Evolutionary conservation across 2,113 vertebrate species (phyloP), one percentile per base, ranked within the genome.

Genomic region (Sinocyclocheilus grahami): DNA sequence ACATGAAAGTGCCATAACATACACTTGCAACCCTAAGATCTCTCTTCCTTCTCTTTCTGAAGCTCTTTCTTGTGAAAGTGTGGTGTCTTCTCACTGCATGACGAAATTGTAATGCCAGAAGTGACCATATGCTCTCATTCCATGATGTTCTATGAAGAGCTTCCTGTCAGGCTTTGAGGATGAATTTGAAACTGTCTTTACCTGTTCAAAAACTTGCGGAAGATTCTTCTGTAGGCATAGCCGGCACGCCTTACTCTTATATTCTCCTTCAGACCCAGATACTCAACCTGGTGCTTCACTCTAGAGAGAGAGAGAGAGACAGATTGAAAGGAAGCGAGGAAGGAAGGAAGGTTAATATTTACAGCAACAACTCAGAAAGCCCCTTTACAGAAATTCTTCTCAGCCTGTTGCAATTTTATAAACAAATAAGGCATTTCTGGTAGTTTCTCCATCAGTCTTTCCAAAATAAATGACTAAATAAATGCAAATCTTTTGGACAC

Each of bases 261-360:
- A 85, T 99, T 99, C 90, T 99, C 98, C 91, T 99, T 99, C 89
- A 99, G 94, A 83, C 98, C 97, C 65, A 99, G 94, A 88, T 99
- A 99, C 86, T 99, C 97, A 69, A 99, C 98, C 89, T 99, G 98
- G 90, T 99, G 98, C 90, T 99, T 99, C 13, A 99, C 97, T 88
- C 98, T 99, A 48, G 10, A 72, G 3, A 86, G 87, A 87, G 87
- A 87, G 37, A 87, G 74, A 90, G 76, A 90, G 24, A 14, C 20
- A 55, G 13, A 63, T 99, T 33, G 11, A 76, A 13, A 3, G n/a
- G n/a, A 22, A 58, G 16, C 16, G 20, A 58, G 16, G 5, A 42
- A 20, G 33, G 55, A 60, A 30, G n/a, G 16, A 65, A 30, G 78
- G 24, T 75, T 24, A 24, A 80, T 46, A 63, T 42, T 51, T 20